Evolutionary conservation across 2,888 invertebrate genomes (phyloP), one percentile per base, ranked within the genome.

Genomic region (Oligia fasciuncula): DNA sequence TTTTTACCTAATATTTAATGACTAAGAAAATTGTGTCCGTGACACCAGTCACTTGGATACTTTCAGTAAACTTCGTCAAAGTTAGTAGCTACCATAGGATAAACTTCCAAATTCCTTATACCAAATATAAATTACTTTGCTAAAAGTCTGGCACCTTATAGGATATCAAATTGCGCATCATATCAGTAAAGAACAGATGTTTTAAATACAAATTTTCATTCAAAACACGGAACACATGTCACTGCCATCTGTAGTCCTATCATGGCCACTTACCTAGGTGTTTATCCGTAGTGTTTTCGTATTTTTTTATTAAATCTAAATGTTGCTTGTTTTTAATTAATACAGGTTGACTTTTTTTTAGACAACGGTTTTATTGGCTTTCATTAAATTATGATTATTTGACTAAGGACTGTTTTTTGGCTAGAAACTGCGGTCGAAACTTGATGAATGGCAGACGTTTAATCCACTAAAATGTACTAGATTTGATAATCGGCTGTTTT

Each of bases 181-280:
- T 35, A 29, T 77, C 80, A 87, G 84, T 91, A 90, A 91, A 90
- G 90, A 87, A 88, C 90, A 91, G 89, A 91, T 79, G 83, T 83
- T 78, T 54, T 17, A 46, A 19, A n/a, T 43, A 69, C 72, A 77
- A 79, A 85, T 80, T 85, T 78, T 85, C 85, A 89, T 83, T 73
- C 77, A 77, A 74, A 85, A 76, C 82, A 88, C 81, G 79, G 78
- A 88, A 62, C 73, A 73, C 93, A 91, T 89, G 84, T 90, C 94
- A 93, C 88, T 77, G 77, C 89, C 94, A 95, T 95, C 81, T 70
- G 91, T 94, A 94, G 93, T 79, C 86, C 88, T 90, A 76, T 90
- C 87, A 90, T 92, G 92, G 91, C 91, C 92, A 93, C 91, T 77
- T 93, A 35, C 35, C 2, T 35, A 93, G 92, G 90, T 93, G 93